Base-by-base conservation (phyloP, 1,140 invertebrate species). In the Proctacanthus coquilletti region DNA sequence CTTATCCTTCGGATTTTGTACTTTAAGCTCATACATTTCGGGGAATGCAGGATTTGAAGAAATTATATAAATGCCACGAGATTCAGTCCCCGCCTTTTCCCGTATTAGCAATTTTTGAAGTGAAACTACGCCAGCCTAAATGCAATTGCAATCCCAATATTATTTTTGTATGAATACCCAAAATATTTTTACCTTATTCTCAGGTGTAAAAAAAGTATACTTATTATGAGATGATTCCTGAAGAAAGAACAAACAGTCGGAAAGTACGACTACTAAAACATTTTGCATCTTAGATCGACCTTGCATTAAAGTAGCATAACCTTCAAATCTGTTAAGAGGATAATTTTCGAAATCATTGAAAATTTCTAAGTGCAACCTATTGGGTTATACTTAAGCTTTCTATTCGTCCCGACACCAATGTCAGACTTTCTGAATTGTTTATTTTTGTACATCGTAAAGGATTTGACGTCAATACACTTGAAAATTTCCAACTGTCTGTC, bases 371-470 rank as follows among this genome's bases (percentile, higher is more conserved):
- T n/a, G n/a, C n/a, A n/a, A n/a, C n/a, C n/a, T n/a, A n/a, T n/a
- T n/a, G 36, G 20, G 21, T 62, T 57, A 60, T 45, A 75, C 66
- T 79, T 81, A 2, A 95, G 64, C 43, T 82, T 80, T 35, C 91
- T 70, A 52, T 80, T 80, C 23, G 77, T 76, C 36, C 77, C 74
- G 30, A 92, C 64, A 5, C 77, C 74, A 42, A 97, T 75, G 61
- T 95, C 87, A n/a, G 85, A 87, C 60, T 93, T 93, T 59, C 89
- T 93, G 53, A 95, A 94, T 53, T 93, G 92, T 42, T 72, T 70
- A 20, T 77, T 79, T 37, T 80, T 75, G 49, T 84, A 85, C 13
- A 74, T 70, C 1, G 85, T 80, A 48, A 80, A 85, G 0, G 89
- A 92, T 62, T 94, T 92, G 3, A 84, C 78, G 62, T 97, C 92